Base-by-base conservation (phyloP, 2,888 invertebrate genomes). In the Drosophila testacea region DNA sequence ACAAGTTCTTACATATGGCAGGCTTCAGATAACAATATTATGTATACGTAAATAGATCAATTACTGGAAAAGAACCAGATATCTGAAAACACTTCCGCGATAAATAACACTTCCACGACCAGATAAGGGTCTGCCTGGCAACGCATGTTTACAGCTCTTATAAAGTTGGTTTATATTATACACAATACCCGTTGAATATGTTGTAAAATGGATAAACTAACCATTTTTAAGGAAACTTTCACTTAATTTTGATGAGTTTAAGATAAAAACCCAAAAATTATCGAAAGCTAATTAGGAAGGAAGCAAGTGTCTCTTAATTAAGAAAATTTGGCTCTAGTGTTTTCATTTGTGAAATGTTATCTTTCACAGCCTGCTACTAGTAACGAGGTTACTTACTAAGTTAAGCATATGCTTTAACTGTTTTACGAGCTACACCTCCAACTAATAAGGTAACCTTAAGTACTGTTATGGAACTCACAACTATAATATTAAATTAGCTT, bases 101-200 rank as follows among this genome's bases (percentile, higher is more conserved):
- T 70, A 65, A 55, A 46, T 57, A 62, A 70, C 28, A 69, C 44
- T 46, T 72, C 16, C 28, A 38, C 27, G 27, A 27, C 7, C 22
- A 47, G 69, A 73, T 73, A 73, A 69, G 55, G 39, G 13, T 11
- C 22, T 11, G 16, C 72, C 41, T 39, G 22, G 51, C 38, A 68
- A 63, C 73, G 0, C 36, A 57, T 11, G 11, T 38, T n/a, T 32
- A 22, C 28, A 16, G 36, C 13, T 13, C 16, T 22, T 34, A 28
- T 16, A 34, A 52, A 48, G 38, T 46, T 46, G 27, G 34, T 46
- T 13, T 30, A 7, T 28, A 30, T 22, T 30, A 22, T 27, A 11
- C 22, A 11, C n/a, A 42, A 27, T 44, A 36, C 27, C n/a, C 36
- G 27, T 27, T n/a, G n/a, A 9, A 13, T 44, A 36, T 10, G 10